Evolutionary conservation across 1,140 invertebrate species (phyloP).

Genomic region (Meloidogyne exigua): DNA sequence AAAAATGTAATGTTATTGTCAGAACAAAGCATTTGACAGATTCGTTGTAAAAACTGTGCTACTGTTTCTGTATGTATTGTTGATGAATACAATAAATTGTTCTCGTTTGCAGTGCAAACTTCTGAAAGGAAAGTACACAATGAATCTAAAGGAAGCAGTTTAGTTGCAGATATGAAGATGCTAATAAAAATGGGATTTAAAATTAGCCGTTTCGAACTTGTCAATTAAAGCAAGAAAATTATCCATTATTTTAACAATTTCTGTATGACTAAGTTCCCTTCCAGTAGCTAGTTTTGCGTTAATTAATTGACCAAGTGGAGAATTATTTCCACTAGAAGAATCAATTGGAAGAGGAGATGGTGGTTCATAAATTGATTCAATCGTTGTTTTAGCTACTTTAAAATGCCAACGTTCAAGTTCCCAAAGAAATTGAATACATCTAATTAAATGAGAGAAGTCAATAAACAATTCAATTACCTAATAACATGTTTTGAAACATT

Average conservation of each 20-base stretch:
- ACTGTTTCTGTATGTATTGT: conserved; percentile 16
- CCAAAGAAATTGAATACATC: conserved; percentile 21
- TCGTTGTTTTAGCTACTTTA: conserved; percentile 10
- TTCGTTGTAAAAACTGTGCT: conserved; percentile 14
- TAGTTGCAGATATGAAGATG: not conserved
- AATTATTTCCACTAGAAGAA: not conserved
- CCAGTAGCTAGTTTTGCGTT: too few relatives aligned
- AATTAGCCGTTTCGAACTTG: not conserved
- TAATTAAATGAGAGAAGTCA: not conserved
- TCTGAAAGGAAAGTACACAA: conserved; percentile 10
- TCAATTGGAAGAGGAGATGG: not conserved
- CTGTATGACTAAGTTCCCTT: not conserved
- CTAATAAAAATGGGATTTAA: not conserved
- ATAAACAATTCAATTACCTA: not conserved
- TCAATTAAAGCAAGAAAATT: conserved; percentile 17
- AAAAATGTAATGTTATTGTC: not conserved
- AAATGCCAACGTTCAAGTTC: conserved; percentile 25
- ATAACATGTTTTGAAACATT: not conserved
- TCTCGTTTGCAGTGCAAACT: conserved; percentile 1
- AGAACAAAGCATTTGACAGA: not conserved
- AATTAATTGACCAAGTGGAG: conserved; percentile 1
- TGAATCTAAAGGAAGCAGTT: conserved; percentile 1
- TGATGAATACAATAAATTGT: conserved; percentile 17
- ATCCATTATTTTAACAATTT: conserved; percentile 13
- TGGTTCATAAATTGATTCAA: conserved; percentile 15